Evolutionary conservation across 30 jellyfish, hydroid and myxozoan genomes (phyloP), one percentile per base, ranked within the genome.

Genomic region (Cassiopea xamachana): DNA sequence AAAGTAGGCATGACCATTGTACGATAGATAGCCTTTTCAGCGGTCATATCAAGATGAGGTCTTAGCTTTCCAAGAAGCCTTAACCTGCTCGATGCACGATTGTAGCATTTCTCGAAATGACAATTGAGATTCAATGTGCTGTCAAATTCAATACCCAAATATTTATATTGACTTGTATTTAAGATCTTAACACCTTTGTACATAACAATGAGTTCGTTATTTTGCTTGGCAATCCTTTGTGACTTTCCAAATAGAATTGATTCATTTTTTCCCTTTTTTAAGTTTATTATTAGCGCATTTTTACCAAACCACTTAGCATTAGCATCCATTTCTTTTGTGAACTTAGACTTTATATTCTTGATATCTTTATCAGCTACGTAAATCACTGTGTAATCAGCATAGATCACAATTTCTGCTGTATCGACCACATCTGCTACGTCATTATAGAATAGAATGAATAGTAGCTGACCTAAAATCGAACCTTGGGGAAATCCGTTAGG

Each of bases 1-100:
- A 79, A 79, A 39, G 88, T 48, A 39, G 88, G 88, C 81, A 79
- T 18, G 50, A 79, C 1, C 80, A 79, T 79, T 79, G 80, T n/a
- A 27, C n/a, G 19, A 70, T 70, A 70, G 9, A 70, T 27, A 7
- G 80, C 80, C n/a, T 70, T 70, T 7, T 12, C 80, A 60, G 64
- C 8, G 69, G 69, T 59, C 69, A 59, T 7, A 59, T 59, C 69
- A 59, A 59, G 77, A 44, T 7, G n/a, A 18, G 47, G 17, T n/a
- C 51, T 27, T 27, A 27, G 39, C 73, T 44, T 49, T 77, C 74
- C 87, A 27, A 77, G 45, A 12, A 51, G 50, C 18, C 45, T 3
- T 49, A 77, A 77, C 50, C 87, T 77, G 87, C 47, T 6, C 44
- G 74, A 77, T 44, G 87, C 87, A 3, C 74, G 87, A 46, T 77